A percentile compares a stretch with the other conserved stretches of the same genome.
Evolutionary conservation across 2,797 vertebrate species (phyloP).

Genomic region (Morelia viridis): DNA sequence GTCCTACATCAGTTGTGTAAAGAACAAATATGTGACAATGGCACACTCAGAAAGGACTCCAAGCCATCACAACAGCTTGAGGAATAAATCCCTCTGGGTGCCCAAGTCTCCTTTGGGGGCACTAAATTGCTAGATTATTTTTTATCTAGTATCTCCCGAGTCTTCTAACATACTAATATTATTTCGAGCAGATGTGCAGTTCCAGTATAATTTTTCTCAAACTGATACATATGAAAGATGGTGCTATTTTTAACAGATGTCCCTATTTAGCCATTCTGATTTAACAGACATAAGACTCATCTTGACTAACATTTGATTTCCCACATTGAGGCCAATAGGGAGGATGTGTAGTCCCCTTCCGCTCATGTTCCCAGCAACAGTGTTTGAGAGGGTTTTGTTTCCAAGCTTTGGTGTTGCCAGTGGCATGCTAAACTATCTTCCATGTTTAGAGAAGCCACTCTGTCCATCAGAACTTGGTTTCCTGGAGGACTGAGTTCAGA

Average conservation of each 20-base stretch:
- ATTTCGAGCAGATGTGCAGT: background rate
- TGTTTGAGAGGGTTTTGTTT: background rate
- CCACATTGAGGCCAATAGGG: background rate
- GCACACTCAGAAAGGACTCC: background rate
- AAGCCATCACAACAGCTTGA: background rate
- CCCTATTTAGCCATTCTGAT: background rate
- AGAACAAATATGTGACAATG: background rate
- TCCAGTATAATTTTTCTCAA: background rate
- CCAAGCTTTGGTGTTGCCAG: background rate
- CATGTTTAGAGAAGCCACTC: background rate
- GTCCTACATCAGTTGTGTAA: no score
- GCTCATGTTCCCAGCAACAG: background rate
- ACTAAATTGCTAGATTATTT: background rate
- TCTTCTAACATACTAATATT: background rate
- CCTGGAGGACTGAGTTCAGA: background rate
- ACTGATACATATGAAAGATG: background rate
- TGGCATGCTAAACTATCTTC: background rate
- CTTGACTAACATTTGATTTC: background rate
- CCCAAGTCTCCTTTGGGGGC: background rate
- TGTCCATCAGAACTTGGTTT: background rate
- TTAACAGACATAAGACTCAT: background rate
- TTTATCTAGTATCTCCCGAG: background rate
- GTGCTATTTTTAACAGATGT: background rate
- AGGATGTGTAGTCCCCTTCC: background rate
- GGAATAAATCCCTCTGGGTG: no score